Percentiles rank a stretch among this genome's conserved stretches.
Conservation (phyloP, 2,113 vertebrate genomes). For the Nibea albiflora region DNA sequence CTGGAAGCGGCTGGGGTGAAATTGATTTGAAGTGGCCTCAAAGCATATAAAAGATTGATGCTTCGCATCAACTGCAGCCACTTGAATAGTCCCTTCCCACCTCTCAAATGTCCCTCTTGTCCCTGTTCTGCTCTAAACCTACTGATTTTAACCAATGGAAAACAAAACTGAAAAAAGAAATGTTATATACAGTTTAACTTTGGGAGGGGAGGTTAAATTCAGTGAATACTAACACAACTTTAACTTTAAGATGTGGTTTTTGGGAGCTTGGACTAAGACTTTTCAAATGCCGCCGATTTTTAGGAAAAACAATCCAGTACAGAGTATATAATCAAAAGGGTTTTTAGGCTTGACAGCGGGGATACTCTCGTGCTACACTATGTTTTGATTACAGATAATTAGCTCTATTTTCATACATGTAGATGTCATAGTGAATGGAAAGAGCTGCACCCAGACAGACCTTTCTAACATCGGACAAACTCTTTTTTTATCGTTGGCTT, state of each 20-base stretch:
- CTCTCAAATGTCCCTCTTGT: constrained; percentile 62
- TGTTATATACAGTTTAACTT: constrained; percentile 4
- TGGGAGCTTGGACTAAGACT: background rate
- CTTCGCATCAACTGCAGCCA: constrained; percentile 72
- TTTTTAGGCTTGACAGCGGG: background rate
- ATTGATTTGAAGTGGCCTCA: constrained; percentile 84
- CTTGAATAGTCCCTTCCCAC: constrained; percentile 71
- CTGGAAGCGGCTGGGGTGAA: constrained; percentile 80
- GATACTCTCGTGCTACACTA: background rate
- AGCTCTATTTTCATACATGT: background rate
- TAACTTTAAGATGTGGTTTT: background rate
- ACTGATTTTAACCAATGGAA: constrained; percentile 50
- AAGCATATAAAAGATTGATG: constrained; percentile 85
- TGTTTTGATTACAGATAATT: background rate
- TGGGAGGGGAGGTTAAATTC: background rate
- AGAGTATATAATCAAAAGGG: too few species aligned
- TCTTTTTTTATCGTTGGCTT: background rate
- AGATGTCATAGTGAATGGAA: background rate
- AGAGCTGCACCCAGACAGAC: background rate
- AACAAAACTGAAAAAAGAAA: constrained; percentile 47
- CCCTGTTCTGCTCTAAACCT: constrained; percentile 51
- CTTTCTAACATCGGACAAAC: constrained; percentile 3
- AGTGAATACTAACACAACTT: background rate
- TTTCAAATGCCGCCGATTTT: background rate
- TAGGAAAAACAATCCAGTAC: too few species aligned